These are phyloP conservation scores for Acanthiza pusilla DNA, from an alignment of 2,797 vertebrate species.

Conservation along the genomic window DNA sequence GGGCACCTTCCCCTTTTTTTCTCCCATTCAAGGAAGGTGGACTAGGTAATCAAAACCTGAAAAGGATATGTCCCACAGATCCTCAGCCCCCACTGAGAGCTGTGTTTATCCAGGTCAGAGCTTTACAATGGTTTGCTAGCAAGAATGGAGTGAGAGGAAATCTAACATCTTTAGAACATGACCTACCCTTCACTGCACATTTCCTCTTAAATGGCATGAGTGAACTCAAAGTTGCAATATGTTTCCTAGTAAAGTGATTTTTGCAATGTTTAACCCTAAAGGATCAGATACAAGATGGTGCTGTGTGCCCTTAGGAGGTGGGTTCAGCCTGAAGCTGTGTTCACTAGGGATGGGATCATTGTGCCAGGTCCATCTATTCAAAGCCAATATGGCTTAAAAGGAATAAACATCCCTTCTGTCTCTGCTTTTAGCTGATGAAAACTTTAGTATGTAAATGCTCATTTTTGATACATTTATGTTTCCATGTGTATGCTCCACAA, in stretches of 20 bases:
- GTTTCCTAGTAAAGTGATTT: accelerated
- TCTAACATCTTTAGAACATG: accelerated
- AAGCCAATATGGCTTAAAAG: accelerated
- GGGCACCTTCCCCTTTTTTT: too few relatives aligned
- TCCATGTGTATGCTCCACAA: accelerated
- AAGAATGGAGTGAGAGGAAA: accelerated
- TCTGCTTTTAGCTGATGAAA: background rate
- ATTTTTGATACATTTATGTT: background rate
- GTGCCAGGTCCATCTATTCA: accelerated
- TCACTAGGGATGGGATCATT: accelerated
- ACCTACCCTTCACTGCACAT: accelerated
- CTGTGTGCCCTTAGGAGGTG: too few relatives aligned
- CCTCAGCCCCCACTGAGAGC: accelerated
- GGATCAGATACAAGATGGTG: accelerated
- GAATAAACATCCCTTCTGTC: accelerated
- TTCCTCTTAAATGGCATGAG: accelerated
- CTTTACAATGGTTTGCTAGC: background rate
- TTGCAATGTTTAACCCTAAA: accelerated
- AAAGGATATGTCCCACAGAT: accelerated
- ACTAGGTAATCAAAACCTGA: too few relatives aligned
- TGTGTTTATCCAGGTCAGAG: background rate
- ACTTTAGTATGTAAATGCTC: accelerated
- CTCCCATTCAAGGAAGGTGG: too few relatives aligned
- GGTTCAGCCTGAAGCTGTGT: background rate
- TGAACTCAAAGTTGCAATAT: accelerated